Evolutionary conservation across 2,113 vertebrate genomes (phyloP).

Genomic region (Thamnaconus septentrionalis): DNA sequence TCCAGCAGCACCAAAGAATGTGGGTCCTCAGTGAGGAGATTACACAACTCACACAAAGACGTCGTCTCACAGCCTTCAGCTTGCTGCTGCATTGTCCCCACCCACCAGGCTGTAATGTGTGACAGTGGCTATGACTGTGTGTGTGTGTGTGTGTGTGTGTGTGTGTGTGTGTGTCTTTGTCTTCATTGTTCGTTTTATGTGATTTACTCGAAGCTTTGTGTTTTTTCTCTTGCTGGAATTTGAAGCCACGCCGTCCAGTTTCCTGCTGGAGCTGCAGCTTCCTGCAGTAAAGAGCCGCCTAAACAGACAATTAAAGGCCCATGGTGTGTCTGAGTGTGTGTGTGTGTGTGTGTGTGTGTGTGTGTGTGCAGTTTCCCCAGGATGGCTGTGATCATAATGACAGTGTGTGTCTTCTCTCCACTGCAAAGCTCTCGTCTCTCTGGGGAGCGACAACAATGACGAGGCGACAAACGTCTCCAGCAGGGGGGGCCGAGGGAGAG

Average conservation of each 20-base stretch:
- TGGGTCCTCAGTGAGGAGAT: slow-evolving; percentile 59
- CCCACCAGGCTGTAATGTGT: slow-evolving; percentile 30
- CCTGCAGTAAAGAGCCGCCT: slow-evolving; percentile 44
- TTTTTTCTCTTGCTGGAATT: background rate
- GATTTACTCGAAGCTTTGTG: too few species aligned
- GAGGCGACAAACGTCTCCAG: slow-evolving; percentile 29
- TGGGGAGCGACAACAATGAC: background rate
- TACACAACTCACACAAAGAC: slow-evolving; percentile 62
- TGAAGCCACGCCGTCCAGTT: slow-evolving; percentile 17
- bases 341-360: slow-evolving; percentile 14
- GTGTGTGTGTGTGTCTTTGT: slow-evolving; percentile 19
- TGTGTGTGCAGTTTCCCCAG: slow-evolving; percentile 40
- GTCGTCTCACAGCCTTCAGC: slow-evolving; percentile 51
- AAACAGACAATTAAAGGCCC: slow-evolving; percentile 43
- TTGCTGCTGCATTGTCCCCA: slow-evolving; percentile 39
- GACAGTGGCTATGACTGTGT: slow-evolving; percentile 8
- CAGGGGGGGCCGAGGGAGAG: slow-evolving; percentile 11
- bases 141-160: slow-evolving; percentile 9
- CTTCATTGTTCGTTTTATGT: too few species aligned
- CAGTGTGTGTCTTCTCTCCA: slow-evolving; percentile 40
- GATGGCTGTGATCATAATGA: slow-evolving; percentile 61
- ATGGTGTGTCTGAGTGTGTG: slow-evolving; percentile 12
- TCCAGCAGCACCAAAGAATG: slow-evolving; percentile 53
- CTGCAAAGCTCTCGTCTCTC: slow-evolving; percentile 41
- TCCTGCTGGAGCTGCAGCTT: slow-evolving; percentile 39